Evolutionary conservation across 23 tunicate species (phyloP), one percentile per base, ranked within the genome.

Genomic region (Aplidium turbinatum): DNA sequence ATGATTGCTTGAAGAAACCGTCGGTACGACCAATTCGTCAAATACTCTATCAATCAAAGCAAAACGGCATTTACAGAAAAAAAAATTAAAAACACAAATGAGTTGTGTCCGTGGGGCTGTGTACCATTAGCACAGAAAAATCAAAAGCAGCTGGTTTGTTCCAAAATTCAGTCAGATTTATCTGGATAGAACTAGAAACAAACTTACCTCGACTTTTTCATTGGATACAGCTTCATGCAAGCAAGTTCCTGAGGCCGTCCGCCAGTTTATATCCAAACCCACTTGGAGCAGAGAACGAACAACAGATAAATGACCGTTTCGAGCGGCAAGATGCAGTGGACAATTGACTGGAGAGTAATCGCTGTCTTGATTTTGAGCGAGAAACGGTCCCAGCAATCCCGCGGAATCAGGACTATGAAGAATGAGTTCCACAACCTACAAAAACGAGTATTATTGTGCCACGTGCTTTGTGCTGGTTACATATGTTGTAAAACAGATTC

Each of bases 291-390:
- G 82, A 3, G 54, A 24, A 19, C 72, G 33, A 16, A 83, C 67
- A n/a, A 83, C 81, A 16, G 34, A 39, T 23, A 30, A 39, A 51
- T 83, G 89, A 5, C 89, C 89, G 69, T 83, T 83, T 28, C 75
- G 63, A 2, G 89, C 89, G 20, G 89, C 89, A 0, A 83, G 63
- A 50, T 83, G 89, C 69, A 83, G 75, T 6, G 89, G 89, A 38
- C 89, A 45, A 33, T 5, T 67, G 31, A 29, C 18, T 1, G 39
- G 24, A 35, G 55, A 20, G 31, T 31, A 31, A 4, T 54, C 68
- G 18, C n/a, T 42, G 27, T 83, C 78, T 4, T 22, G 29, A 51
- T 75, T 54, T 3, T 57, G 65, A 4, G 4, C 42, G 30, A 24
- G 52, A 20, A 63, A 63, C 30, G 33, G 53, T n/a, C 69, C 85